Evolutionary conservation across 2,113 vertebrate species (phyloP).

Genomic region (Procapra przewalskii): DNA sequence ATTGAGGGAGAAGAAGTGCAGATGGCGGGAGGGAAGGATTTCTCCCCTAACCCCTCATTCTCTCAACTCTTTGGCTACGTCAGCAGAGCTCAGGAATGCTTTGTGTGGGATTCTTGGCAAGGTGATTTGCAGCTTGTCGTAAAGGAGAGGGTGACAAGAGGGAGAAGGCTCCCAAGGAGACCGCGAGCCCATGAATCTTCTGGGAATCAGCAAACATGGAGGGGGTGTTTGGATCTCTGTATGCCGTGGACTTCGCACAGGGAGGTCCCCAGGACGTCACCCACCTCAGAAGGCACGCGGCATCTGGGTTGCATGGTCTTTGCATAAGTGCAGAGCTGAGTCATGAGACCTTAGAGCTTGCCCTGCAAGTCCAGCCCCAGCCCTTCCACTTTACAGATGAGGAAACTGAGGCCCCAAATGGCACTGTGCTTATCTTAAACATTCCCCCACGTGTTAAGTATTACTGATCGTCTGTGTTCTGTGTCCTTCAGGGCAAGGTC

Average conservation of each 20-base stretch:
- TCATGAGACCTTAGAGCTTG: neutral
- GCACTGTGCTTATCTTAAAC: neutral
- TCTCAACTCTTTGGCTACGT: neutral
- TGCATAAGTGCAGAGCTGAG: neutral
- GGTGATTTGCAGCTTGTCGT: neutral
- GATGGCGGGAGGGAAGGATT: neutral
- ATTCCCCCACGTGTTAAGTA: neutral
- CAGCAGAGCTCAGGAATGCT: neutral
- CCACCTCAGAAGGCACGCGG: no score
- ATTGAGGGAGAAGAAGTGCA: rapidly evolving
- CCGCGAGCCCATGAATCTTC: neutral
- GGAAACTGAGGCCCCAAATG: neutral
- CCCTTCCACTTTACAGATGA: neutral
- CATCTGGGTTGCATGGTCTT: neutral
- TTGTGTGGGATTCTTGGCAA: neutral
- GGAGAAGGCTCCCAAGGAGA: neutral
- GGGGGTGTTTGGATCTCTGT: neutral
- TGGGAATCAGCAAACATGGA: neutral
- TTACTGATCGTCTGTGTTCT: neutral
- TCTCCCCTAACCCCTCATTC: neutral
- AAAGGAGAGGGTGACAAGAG: neutral
- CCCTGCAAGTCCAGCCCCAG: neutral
- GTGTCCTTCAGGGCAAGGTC: neutral
- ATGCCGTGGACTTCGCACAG: neutral
- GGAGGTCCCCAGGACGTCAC: neutral